Evolutionary conservation across 2,888 invertebrate species (phyloP).

Genomic region (Lasioglossum leucozonium): DNA sequence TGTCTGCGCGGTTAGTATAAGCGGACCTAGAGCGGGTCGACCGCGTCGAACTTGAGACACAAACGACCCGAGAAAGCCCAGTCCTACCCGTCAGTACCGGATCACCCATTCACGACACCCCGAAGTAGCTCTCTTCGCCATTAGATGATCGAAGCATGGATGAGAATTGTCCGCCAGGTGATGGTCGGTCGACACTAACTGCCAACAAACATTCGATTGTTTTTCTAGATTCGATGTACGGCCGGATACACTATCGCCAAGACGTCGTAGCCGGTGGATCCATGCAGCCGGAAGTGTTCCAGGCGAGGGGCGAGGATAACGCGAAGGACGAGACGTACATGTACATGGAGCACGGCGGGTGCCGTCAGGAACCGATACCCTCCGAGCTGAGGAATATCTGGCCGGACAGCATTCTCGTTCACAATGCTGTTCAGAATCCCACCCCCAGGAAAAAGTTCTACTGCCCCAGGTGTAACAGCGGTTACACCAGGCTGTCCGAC

Average conservation of each 20-base stretch:
- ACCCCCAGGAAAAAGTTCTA: conserved; percentile 66
- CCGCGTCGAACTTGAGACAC: neutral
- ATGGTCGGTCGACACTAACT: conserved; percentile 45
- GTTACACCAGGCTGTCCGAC: conserved; percentile 74
- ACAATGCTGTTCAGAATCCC: conserved; percentile 37
- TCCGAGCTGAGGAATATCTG: conserved; percentile 57
- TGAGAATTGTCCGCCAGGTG: conserved; percentile 35
- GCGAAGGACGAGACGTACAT: conserved; percentile 56
- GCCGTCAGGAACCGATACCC: conserved; percentile 42
- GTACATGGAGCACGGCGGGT: conserved; percentile 44
- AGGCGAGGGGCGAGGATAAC: conserved; percentile 51
- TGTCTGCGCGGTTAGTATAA: no score
- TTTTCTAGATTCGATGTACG: conserved; percentile 70
- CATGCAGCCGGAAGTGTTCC: conserved; percentile 51
- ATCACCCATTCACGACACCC: neutral
- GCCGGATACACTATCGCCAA: conserved; percentile 55
- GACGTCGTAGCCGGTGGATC: conserved; percentile 50
- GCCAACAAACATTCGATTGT: conserved; percentile 63
- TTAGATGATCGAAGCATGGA: conserved; percentile 62
- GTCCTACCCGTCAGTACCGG: neutral
- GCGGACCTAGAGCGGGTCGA: neutral
- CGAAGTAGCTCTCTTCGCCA: conserved; percentile 22
- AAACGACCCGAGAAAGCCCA: neutral
- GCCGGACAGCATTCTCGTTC: conserved; percentile 67
- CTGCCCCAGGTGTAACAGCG: conserved; percentile 73